Evolutionary conservation across 2,113 vertebrate species (phyloP).

Genomic region (Vanacampus margaritifer): DNA sequence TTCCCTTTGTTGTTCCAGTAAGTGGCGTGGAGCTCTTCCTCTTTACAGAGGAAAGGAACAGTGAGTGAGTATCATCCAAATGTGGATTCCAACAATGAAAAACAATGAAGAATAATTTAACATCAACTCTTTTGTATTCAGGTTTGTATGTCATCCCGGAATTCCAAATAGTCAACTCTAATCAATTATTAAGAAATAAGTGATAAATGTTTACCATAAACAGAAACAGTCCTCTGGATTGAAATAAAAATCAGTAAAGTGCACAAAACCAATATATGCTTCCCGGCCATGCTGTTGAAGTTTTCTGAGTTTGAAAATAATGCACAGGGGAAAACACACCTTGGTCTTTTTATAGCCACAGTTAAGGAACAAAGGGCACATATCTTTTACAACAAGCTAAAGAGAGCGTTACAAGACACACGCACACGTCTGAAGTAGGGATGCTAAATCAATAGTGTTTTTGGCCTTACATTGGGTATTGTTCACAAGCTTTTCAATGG

Average conservation of each 20-base stretch:
- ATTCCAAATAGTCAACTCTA: not conserved
- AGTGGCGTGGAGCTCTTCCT: slow-evolving; percentile 61
- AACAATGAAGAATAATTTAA: not conserved
- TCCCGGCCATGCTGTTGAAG: slow-evolving; percentile 48
- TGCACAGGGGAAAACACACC: not conserved
- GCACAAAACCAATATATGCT: slow-evolving; percentile 4
- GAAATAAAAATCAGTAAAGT: slow-evolving; percentile 61
- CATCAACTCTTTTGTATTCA: not conserved
- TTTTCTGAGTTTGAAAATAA: not conserved
- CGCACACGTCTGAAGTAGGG: not conserved
- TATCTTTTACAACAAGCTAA: not conserved
- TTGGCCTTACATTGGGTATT: not conserved
- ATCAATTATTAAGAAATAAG: not conserved
- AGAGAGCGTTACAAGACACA: not conserved
- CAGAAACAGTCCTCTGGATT: slow-evolving; percentile 26
- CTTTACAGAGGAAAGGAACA: slow-evolving; percentile 29
- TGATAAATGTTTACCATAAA: slow-evolving; percentile 56
- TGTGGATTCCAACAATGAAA: not conserved
- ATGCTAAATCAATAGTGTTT: not conserved
- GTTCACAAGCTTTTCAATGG: not conserved
- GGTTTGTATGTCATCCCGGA: not conserved
- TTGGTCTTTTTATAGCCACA: slow-evolving; percentile 41
- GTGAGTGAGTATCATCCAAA: not conserved
- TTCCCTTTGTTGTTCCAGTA: slow-evolving; percentile 74
- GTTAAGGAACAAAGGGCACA: slow-evolving; percentile 57